Evolutionary conservation across 1,140 invertebrate species (phyloP).

Genomic region (Pogonus chalceus): DNA sequence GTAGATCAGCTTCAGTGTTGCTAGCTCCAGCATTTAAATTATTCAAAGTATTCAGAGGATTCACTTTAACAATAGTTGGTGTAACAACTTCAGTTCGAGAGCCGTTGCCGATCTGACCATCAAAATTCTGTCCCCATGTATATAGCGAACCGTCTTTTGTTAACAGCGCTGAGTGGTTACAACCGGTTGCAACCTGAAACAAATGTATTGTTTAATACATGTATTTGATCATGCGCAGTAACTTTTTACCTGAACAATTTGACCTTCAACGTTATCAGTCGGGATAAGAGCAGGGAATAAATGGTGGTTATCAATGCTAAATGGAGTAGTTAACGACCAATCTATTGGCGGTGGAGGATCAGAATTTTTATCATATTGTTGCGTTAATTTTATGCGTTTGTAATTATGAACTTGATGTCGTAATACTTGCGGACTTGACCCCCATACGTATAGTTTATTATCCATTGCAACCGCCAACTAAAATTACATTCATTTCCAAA

Average conservation of each 20-base stretch:
- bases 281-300: neutral
- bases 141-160: conserved; percentile 54
- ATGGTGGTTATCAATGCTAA: neutral
- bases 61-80: conserved; percentile 31
- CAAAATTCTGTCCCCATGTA: conserved; percentile 59
- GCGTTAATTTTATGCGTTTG: neutral
- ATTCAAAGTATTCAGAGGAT: conserved; percentile 16
- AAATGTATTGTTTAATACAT: conserved; percentile 3
- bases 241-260: conserved; percentile 1
- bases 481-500: conserved; percentile 16
- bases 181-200: conserved; percentile 51
- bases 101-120: conserved; percentile 60
- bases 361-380: neutral
- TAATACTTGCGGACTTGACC: conserved; percentile 58
- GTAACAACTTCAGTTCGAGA: conserved; percentile 39
- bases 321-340: neutral
- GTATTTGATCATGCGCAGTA: no score
- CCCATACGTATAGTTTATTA: conserved; percentile 66
- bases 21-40: conserved; percentile 13
- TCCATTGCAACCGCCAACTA: conserved; percentile 58
- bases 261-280: neutral
- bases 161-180: conserved; percentile 55
- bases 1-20: conserved; percentile 13
- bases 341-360: neutral
- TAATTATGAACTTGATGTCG: conserved; percentile 1